These are phyloP conservation scores for Alexandromys fortis DNA, from an alignment of 2,113 vertebrate genomes.

Conservation along the genomic window DNA sequence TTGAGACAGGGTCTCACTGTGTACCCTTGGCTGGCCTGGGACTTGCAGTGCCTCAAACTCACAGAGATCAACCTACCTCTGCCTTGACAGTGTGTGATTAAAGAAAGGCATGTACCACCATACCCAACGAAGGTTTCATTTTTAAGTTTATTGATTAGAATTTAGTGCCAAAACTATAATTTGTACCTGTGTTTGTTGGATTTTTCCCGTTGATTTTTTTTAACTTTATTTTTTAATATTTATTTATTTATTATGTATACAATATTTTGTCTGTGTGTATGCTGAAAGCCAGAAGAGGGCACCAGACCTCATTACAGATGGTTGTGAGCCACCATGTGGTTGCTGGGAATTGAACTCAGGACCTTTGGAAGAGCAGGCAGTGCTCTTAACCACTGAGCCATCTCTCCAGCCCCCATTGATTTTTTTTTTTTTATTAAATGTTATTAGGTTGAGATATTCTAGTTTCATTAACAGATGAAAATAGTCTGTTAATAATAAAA, in stretches of 20 bases:
- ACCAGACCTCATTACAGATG: too few relatives aligned
- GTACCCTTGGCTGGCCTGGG: neutral
- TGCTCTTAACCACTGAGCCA: too few relatives aligned
- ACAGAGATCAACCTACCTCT: neutral
- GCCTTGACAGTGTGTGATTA: neutral
- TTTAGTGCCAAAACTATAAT: neutral
- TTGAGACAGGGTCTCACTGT: neutral
- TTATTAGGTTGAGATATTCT: neutral
- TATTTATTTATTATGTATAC: too few relatives aligned
- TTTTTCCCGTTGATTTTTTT: neutral
- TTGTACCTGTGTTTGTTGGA: neutral
- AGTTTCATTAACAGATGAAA: neutral
- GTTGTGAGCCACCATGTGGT: too few relatives aligned
- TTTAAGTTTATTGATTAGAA: neutral
- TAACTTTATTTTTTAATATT: too few relatives aligned
- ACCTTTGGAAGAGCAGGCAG: too few relatives aligned
- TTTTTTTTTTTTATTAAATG: neutral
- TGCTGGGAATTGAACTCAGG: too few relatives aligned
- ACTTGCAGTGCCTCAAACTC: neutral
- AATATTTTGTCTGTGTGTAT: too few relatives aligned
- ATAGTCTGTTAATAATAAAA: neutral
- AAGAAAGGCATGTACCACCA: neutral
- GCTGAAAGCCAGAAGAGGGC: too few relatives aligned
- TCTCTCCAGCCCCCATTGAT: too few relatives aligned
- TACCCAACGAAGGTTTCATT: neutral